Conservation (phyloP, 2,888 invertebrate species). For the Diarsia dahlii region DNA sequence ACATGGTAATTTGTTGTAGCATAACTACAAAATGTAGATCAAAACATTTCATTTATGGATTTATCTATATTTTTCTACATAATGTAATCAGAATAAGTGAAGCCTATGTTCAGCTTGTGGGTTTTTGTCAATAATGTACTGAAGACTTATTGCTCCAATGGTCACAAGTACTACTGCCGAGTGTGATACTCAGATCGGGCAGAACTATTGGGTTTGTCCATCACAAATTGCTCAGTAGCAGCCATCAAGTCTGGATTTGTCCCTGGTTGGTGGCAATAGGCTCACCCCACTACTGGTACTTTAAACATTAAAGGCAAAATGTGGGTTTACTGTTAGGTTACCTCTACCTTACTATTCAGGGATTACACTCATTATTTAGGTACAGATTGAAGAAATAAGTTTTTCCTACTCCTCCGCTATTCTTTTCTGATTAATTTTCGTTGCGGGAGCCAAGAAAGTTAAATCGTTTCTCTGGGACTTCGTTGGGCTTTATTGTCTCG, state of each 20-base stretch:
- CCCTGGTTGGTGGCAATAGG: neutral
- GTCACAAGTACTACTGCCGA: neutral
- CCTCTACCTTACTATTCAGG: neutral
- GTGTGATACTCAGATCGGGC: too few relatives aligned
- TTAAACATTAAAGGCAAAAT: neutral
- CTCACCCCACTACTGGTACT: neutral
- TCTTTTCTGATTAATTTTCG: too few relatives aligned
- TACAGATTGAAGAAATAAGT: neutral
- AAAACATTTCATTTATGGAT: neutral
- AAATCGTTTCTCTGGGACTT: too few relatives aligned
- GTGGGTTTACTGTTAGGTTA: neutral
- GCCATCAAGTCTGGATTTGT: neutral
- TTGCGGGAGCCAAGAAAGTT: too few relatives aligned
- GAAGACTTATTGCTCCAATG: neutral
- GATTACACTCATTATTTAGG: neutral
- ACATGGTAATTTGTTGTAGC: neutral
- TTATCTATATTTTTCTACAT: neutral
- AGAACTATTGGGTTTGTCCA: neutral
- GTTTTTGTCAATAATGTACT: neutral
- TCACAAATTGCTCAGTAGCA: neutral
- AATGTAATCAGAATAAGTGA: neutral
- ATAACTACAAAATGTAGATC: neutral
- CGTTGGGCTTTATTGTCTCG: too few relatives aligned
- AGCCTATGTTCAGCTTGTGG: slow-evolving; percentile 21
- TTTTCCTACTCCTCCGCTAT: neutral